These are phyloP conservation scores for Parauchenoglanis ngamensis DNA, from an alignment of 2,797 vertebrate species.

Conservation along the genomic window DNA sequence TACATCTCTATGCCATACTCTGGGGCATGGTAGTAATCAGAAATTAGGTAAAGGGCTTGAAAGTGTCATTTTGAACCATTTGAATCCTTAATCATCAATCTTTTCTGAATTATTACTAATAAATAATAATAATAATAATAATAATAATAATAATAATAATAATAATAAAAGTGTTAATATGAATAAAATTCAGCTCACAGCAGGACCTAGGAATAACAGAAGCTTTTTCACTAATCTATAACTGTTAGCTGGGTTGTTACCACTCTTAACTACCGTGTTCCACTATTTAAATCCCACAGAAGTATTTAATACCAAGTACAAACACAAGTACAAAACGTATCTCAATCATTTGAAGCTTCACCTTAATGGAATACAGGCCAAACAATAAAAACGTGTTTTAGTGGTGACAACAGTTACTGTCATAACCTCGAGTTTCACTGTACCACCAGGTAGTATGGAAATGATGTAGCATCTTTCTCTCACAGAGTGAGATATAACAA, in stretches of 20 bases:
- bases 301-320: not conserved
- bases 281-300: not conserved
- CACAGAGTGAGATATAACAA: slow-evolving; percentile 15
- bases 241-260: not conserved
- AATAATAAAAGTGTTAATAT: not conserved
- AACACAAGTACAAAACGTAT: not conserved
- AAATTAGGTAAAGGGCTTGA: not conserved
- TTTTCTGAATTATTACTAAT: not conserved
- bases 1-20: not conserved
- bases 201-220: not conserved
- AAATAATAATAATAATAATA: not conserved
- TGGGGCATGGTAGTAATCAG: not conserved
- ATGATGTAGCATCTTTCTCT: not conserved
- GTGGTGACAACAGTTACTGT: not conserved
- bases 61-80: not conserved
- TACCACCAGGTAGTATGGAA: not conserved
- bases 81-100: not conserved
- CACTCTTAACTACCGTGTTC: not conserved
- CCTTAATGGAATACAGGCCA: not conserved
- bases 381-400: not conserved
- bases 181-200: not conserved
- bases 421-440: not conserved
- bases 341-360: not conserved
- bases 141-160: not conserved
- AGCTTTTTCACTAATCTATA: not conserved